Conservation (phyloP, 2,113 vertebrate genomes). For the Dryoscopus gambensis region DNA sequence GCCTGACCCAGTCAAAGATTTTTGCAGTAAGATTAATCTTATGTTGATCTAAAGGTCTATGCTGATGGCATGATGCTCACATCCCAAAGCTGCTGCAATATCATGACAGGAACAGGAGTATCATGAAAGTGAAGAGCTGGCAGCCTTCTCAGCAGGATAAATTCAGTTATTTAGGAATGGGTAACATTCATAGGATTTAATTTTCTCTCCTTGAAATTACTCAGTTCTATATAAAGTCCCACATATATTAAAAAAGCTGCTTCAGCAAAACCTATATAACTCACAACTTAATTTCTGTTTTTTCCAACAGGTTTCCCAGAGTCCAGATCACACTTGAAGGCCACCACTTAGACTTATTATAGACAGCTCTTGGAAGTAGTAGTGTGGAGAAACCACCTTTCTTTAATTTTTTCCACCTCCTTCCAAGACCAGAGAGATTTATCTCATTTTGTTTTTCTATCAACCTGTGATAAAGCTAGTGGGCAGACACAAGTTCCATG, state of each 20-base stretch:
- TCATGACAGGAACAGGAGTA: background rate
- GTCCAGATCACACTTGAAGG: background rate
- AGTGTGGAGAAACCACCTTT: background rate
- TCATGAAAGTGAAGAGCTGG: background rate
- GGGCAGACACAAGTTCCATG: background rate
- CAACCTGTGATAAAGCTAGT: background rate
- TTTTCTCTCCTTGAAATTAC: background rate
- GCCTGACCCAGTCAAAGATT: background rate
- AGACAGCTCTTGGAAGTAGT: background rate
- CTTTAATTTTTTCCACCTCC: background rate
- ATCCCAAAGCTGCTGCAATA: background rate
- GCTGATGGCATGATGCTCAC: background rate
- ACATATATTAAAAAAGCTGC: background rate
- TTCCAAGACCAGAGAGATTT: background rate
- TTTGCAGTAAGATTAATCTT: slow-evolving; percentile 12
- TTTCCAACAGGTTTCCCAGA: background rate
- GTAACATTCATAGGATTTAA: background rate
- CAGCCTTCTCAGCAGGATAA: background rate
- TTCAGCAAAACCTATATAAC: background rate
- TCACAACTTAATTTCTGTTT: background rate
- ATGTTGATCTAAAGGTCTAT: background rate
- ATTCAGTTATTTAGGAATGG: background rate
- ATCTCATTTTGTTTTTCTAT: background rate
- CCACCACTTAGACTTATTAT: background rate
- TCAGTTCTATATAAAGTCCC: background rate